Base-by-base conservation (phyloP, 2,888 invertebrate genomes). In the Masnerella sp. region DNA sequence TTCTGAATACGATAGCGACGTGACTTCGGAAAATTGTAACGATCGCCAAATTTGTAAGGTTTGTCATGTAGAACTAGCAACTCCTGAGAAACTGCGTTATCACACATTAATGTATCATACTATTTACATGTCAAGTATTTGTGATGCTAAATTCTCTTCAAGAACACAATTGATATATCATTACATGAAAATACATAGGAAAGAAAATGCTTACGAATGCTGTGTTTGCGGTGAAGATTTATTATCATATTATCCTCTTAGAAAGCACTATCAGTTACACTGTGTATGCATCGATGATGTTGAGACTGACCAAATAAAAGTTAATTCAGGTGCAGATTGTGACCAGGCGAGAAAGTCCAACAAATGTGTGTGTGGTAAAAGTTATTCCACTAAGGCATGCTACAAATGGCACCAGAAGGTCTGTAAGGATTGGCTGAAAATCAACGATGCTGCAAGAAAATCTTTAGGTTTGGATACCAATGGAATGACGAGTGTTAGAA, bases 201-300 rank as follows among this genome's bases (percentile, higher is more conserved):
- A 36, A 11, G 5, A 8, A 2, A 25, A 32, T 0, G 5, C 1
- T 25, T 30, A 38, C 8, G 36, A 51, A n/a, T 74, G 74, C 12
- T 62, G 70, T 22, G 67, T 70, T 40, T 74, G 74, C 17, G 42
- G 56, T 2, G 61, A 65, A 32, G 12, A 25, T 15, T 25, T 36
- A 2, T 0, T 1, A 0, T 36, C 20, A 5, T 59, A 56, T 12
- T 0, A 28, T 1, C 7, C 1, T n/a, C 12, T 74, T 5, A 30
- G 65, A 3, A 54, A 58, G n/a, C 74, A 74, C 11, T 62, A 62
- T 5, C 43, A 67, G 12, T n/a, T 74, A n/a, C 74, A 74, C 12
- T 74, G 74, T 30, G 43, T 74, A n/a, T 49, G 45, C 5, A 43
- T 74, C 15, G 65, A 70, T 15, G 49, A 70, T 15, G 34, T 54